Evolutionary conservation across 2,113 vertebrate species (phyloP), one percentile per base, ranked within the genome.

Genomic region (Rhizomys pruinosus): DNA sequence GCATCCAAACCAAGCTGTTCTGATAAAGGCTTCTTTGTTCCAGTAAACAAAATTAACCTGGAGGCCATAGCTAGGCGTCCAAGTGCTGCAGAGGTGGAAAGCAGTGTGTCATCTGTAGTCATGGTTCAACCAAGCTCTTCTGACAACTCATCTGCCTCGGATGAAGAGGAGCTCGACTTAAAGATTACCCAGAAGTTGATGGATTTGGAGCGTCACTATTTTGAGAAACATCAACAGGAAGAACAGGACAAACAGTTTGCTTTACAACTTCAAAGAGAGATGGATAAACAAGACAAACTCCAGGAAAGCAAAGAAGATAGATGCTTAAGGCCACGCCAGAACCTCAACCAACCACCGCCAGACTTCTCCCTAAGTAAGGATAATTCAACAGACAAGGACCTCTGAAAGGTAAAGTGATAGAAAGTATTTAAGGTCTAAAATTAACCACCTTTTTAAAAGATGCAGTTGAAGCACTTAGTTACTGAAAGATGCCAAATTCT

Each of bases 241-340:
- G 98, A 99, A 82, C 97, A 99, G 84, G 99, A 99, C 91, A 96
- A 98, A 47, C 93, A 96, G 6, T 68, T 99, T 52, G 99, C 99
- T 17, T 89, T 99, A 86, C 92, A 98, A 42, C 98, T 99, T 16
- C 99, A 99, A 79, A 98, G 96, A 82, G 95, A 98, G 86, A 93
- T 99, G 2, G 72, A 99, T 96, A 97, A 98, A 78, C 98, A 99
- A 91, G 97, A 97, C n/a, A 97, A 25, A n/a, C 95, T 77, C n/a
- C n/a, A n/a, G 5, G 98, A 98, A 0, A 97, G 98, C 95, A 90
- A 98, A 19, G 97, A 98, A 1, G 99, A 99, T 96, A 99, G 98
- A 11, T 99, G 99, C 44, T 97, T 97, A 0, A 98, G 98, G 11
- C 97, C 97, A 0, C 99, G 99, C 87, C 97, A n/a, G 1, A 98